Base-by-base conservation (phyloP, 1,140 invertebrate genomes). In the Lanistes nyassanus region DNA sequence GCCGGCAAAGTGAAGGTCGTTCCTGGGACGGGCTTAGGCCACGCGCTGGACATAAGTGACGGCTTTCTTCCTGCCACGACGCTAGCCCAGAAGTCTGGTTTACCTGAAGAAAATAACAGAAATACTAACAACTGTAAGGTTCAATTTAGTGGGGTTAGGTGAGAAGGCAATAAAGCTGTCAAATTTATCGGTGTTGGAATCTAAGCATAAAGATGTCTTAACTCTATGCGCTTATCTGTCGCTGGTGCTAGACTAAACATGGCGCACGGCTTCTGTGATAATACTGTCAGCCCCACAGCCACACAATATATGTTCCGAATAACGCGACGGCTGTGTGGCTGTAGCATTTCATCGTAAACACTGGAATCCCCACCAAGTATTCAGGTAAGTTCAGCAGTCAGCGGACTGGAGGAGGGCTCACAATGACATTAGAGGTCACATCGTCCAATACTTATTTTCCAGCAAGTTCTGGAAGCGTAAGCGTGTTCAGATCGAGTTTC, bases 51-150 rank as follows among this genome's bases (percentile, higher is more conserved):
- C n/a, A 75, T 64, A 29, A 76, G n/a, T 0, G 82, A 80, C 6
- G 78, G 79, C 26, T 79, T 81, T 53, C 82, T 81, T 16, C 85
- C 85, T 4, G 82, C 39, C 11, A 87, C 86, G 23, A 87, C 74
- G 71, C 79, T 81, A 0, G 86, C 77, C 85, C 85, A 87, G 51
- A 83, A 53, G 74, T 79, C 80, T 42, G 85, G 75, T 71, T 74
- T 56, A 31, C 51, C 79, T 81, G 76, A 58, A 77, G 77, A 5
- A 77, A 34, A 70, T n/a, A 76, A 65, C 3, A 56, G 72, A 58
- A 76, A 36, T 21, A 71, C 47, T 1, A 58, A 16, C n/a, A 69
- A n/a, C 47, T 2, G 23, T 36, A 31, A 36, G 31, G 23, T 1
- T 29, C 58, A 23, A 11, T 60, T 23, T n/a, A n/a, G n/a, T n/a